These are phyloP conservation scores for Oreotragus oreotragus DNA, from an alignment of 2,113 vertebrate species.

Conservation along the genomic window DNA sequence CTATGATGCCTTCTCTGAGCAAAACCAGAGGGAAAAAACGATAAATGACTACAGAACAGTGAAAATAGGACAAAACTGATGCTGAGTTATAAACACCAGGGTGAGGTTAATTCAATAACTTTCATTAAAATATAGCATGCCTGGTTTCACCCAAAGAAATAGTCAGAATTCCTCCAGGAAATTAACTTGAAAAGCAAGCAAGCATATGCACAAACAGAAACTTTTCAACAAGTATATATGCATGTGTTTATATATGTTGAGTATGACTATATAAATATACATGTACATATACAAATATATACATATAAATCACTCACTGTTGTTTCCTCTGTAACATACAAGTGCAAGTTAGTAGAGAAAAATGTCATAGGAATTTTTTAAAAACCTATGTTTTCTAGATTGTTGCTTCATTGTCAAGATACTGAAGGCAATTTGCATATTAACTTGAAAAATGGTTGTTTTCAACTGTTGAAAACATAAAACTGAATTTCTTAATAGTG, in stretches of 20 bases:
- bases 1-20: neutral
- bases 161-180: neutral
- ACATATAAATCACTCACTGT: neutral
- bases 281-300: neutral
- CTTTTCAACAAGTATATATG: neutral
- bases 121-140: neutral
- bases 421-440: neutral
- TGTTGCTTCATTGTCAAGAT: neutral
- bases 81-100: neutral
- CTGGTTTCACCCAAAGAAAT: constrained; percentile 1
- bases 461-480: neutral
- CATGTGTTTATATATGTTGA: neutral
- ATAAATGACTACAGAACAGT: neutral
- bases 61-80: neutral
- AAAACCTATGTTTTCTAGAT: neutral
- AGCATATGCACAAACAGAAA: neutral
- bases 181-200: constrained; percentile 18
- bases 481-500: neutral
- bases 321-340: neutral
- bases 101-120: neutral
- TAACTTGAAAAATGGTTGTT: neutral
- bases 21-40: neutral
- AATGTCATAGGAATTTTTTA: neutral
- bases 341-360: neutral
- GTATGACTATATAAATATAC: neutral